Conservation (phyloP, 2,113 vertebrate species). For the Lutjanus erythropterus region DNA sequence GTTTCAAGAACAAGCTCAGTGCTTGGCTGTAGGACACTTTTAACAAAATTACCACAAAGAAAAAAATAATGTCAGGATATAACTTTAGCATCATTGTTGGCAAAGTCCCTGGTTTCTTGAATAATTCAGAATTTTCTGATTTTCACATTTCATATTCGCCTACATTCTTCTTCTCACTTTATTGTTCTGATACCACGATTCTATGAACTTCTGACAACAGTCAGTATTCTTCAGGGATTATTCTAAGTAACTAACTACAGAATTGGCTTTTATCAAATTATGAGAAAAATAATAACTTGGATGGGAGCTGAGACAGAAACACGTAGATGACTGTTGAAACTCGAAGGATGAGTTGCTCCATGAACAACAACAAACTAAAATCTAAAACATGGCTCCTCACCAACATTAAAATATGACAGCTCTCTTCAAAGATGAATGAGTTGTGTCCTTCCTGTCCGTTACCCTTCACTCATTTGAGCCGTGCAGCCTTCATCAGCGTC, state of each 20-base stretch:
- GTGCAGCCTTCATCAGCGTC: not conserved
- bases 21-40: no score
- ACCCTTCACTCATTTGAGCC: not conserved
- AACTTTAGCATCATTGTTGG: not conserved
- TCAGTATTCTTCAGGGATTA: no score
- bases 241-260: no score
- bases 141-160: not conserved
- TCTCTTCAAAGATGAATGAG: conserved; percentile 2
- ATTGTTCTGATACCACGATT: no score
- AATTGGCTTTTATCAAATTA: no score
- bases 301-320: no score
- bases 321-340: not conserved
- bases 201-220: no score
- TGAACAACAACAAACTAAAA: not conserved
- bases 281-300: no score
- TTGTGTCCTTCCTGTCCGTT: not conserved
- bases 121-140: not conserved
- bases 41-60: no score
- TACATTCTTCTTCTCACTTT: not conserved
- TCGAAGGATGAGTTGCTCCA: not conserved
- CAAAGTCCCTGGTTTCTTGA: not conserved
- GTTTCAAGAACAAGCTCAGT: no score
- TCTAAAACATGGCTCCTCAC: no score
- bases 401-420: not conserved
- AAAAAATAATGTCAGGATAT: no score